Percentiles rank a stretch among this genome's conserved stretches.
These are phyloP conservation scores for Apostichopus californicus DNA, from an alignment of 35 echinoderm and acorn worm genomes.

Conservation along the genomic window DNA sequence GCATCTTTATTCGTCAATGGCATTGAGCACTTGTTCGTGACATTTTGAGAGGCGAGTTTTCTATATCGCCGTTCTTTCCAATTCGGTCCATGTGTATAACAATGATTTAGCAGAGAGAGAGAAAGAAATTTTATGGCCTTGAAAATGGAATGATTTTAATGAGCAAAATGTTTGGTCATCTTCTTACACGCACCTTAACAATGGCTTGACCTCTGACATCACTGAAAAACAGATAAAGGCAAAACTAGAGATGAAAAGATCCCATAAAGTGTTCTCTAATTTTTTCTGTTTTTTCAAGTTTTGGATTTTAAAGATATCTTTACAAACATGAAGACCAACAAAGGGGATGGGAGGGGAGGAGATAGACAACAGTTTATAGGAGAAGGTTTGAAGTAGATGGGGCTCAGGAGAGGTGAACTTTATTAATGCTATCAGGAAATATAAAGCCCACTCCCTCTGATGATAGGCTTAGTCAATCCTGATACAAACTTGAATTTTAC, in stretches of 20 bases:
- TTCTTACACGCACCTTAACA: not conserved
- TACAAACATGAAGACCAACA: too few species aligned
- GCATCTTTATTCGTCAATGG: not conserved
- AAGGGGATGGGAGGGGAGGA: too few species aligned
- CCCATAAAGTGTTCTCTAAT: not conserved
- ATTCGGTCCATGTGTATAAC: too few species aligned
- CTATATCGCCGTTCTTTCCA: too few species aligned
- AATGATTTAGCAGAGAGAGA: not conserved
- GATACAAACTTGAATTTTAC: too few species aligned
- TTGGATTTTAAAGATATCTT: too few species aligned
- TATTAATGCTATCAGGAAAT: not conserved
- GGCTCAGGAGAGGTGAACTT: not conserved
- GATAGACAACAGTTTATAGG: not conserved
- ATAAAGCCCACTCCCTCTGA: not conserved
- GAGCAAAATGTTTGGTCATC: not conserved
- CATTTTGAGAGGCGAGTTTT: constrained; percentile 1
- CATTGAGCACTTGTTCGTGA: not conserved
- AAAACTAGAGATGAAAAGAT: not conserved
- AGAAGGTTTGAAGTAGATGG: not conserved
- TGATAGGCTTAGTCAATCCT: too few species aligned
- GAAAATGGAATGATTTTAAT: not conserved
- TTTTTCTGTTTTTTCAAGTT: not conserved
- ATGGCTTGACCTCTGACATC: not conserved
- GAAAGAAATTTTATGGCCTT: not conserved
- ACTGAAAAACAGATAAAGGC: not conserved